Percentiles rank a stretch among this genome's conserved stretches.
Conservation (phyloP, 2,113 vertebrate species). For the Eidolon helvum region DNA sequence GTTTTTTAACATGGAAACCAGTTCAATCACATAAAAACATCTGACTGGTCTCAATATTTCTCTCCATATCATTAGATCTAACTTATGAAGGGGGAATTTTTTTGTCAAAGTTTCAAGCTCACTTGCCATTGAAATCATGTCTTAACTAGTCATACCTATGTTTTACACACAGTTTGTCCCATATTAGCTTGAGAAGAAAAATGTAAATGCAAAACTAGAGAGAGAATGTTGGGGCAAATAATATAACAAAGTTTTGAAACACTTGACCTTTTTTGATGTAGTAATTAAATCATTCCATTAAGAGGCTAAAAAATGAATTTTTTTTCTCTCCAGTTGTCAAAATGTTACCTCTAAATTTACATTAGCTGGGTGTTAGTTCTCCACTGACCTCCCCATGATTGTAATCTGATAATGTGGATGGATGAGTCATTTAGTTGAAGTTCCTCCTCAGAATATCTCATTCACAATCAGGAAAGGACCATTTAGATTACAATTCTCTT, state of each 20-base stretch:
- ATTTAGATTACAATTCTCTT: background rate
- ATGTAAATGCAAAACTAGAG: background rate
- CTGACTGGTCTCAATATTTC: background rate
- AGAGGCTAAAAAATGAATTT: background rate
- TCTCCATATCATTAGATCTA: constrained; percentile 17
- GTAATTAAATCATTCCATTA: background rate
- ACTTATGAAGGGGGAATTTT: background rate
- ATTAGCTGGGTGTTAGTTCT: background rate
- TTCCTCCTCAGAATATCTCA: constrained; percentile 18
- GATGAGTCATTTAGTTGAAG: constrained; percentile 28
- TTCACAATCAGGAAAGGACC: background rate
- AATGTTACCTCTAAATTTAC: background rate
- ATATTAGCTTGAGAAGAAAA: constrained; percentile 38
- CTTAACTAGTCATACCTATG: background rate
- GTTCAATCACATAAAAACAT: background rate
- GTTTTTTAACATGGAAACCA: background rate
- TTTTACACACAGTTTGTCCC: background rate
- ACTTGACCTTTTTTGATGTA: background rate
- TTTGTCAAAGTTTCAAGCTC: background rate
- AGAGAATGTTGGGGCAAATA: background rate
- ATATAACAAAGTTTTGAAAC: background rate
- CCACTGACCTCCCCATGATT: background rate
- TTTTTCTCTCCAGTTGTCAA: background rate
- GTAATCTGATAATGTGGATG: background rate
- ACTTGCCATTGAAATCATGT: background rate